Percentiles rank a stretch among this genome's conserved stretches.
phyloP scores from a whole-genome alignment of 92 coral and sea anemone species.

The Heteractis magnifica region DNA sequence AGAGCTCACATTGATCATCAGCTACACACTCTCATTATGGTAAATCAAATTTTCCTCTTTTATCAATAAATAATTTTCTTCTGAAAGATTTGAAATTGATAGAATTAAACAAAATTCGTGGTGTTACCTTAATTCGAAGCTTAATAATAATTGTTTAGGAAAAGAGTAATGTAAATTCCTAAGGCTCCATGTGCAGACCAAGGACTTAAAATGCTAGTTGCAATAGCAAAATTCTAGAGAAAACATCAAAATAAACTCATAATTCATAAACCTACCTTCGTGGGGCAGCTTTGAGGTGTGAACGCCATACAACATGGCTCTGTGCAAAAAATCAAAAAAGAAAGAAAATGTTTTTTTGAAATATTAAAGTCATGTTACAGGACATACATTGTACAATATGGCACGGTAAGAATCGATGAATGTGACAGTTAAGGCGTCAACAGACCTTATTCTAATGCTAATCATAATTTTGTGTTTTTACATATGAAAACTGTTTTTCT shows the following conservation, averaged over 20 bases:
- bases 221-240: not conserved
- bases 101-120: not conserved
- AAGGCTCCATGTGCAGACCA: conserved; percentile 28
- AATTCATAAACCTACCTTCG: conserved; percentile 57
- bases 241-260: not conserved
- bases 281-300: conserved; percentile 88
- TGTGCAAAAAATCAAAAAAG: conserved; percentile 19
- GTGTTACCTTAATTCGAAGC: not conserved
- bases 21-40: not conserved
- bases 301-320: conserved; percentile 95
- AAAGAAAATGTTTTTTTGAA: conserved; percentile 14
- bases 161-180: conserved; percentile 26
- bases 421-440: conserved; percentile 14
- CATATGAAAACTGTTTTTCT: conserved; percentile 5
- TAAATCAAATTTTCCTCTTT: not conserved
- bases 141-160: not conserved
- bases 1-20: not conserved
- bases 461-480: conserved; percentile 15
- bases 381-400: not conserved
- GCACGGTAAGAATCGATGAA: not conserved
- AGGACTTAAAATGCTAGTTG: not conserved
- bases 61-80: not conserved
- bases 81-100: not conserved
- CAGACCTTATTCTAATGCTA: conserved; percentile 21
- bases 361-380: not conserved